A percentile compares a stretch with the other conserved stretches of the same genome.
phyloP scores from a whole-genome alignment of 2,797 vertebrate genomes.

The Pogonophryne albipinna region DNA sequence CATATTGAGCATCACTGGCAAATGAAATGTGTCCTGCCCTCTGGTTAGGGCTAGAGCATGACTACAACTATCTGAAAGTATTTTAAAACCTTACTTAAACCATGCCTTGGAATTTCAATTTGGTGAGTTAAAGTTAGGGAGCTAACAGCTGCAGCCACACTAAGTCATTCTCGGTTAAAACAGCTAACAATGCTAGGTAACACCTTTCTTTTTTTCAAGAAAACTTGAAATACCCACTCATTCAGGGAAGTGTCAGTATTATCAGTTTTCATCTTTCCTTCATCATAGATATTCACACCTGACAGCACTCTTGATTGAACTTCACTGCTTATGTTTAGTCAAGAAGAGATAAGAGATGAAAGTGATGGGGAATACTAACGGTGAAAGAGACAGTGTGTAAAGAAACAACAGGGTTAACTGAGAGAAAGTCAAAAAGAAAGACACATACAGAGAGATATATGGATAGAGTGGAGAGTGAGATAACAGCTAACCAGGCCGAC shows the following conservation, averaged over 20 bases:
- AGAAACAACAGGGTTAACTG: background rate
- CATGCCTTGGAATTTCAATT: background rate
- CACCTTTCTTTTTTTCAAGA: background rate
- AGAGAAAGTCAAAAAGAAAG: constrained; percentile 8
- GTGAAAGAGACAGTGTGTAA: background rate
- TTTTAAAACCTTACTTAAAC: background rate
- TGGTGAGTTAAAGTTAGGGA: background rate
- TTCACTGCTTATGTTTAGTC: constrained; percentile 11
- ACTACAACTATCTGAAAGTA: background rate
- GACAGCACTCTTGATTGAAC: constrained; percentile 4
- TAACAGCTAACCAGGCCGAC: constrained; percentile 37
- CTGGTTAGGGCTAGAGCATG: background rate
- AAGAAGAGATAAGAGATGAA: constrained; percentile 11
- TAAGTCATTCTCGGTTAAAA: background rate
- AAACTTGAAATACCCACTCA: background rate
- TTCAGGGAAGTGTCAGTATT: background rate
- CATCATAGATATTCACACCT: constrained; percentile 15
- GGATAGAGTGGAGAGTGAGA: constrained; percentile 35
- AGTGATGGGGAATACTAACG: background rate
- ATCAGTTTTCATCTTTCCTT: constrained; percentile 9
- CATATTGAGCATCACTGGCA: background rate
- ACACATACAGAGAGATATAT: constrained; percentile 22
- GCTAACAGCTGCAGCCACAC: background rate
- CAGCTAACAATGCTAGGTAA: background rate
- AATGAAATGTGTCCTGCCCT: background rate